Base-by-base conservation (phyloP, 2,888 invertebrate species). In the Empis stercorea region DNA sequence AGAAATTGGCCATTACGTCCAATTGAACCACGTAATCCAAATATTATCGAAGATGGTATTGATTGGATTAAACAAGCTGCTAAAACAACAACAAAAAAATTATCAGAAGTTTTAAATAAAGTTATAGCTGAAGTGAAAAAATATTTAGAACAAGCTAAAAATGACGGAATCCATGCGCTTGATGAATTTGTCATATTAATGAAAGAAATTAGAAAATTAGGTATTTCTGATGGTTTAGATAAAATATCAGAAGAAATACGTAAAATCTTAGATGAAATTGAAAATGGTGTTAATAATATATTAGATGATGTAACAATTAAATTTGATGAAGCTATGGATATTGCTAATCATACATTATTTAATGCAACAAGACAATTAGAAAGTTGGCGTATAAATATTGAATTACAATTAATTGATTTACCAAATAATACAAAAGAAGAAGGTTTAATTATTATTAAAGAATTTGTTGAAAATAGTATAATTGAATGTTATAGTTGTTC, bases 101-200 rank as follows among this genome's bases (percentile, higher is more conserved):
- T 40, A 14, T 2, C 14, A 4, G 23, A 27, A 40, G n/a, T n/a
- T 4, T 6, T 40, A 4, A 14, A 13, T 27, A 9, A 20, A 23
- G 14, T 40, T 14, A 10, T 27, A 14, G 14, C 20, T 14, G 20
- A 27, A 27, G 34, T 34, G 9, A 34, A 34, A 13, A 13, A 34
- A n/a, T 34, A 13, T 34, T 34, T 34, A 4, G 14, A 3, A 11
- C 7, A 16, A 15, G 39, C 39, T 16, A 16, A 20, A 16, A 39
- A 43, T 47, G 45, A 48, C 43, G 40, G 45, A 47, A 38, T 51
- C 44, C 15, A 43, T 36, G 32, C 46, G 48, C 37, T 48, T 44
- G n/a, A 43, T 32, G 11, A 38, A 36, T 45, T 34, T n/a, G 34
- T 7, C 13, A 13, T 13, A 34, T 13, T 34, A 34, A 2, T 27